Evolutionary conservation across 2,797 vertebrate genomes (phyloP).

Genomic region (Tympanoctomys barrerae): DNA sequence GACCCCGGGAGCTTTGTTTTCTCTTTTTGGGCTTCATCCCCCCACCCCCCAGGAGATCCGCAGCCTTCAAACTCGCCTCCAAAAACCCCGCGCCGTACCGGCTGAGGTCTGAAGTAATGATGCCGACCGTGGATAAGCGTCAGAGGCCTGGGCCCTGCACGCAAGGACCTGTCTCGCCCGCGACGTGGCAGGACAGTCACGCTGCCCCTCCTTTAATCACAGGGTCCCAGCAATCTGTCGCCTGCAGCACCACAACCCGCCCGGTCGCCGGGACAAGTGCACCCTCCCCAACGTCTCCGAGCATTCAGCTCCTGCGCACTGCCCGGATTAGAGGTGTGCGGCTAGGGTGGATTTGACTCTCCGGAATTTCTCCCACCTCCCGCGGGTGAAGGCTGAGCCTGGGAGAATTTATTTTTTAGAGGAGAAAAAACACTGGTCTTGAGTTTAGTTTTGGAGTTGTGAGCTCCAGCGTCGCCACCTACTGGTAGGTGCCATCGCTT

Average conservation of each 20-base stretch:
- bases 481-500: background rate
- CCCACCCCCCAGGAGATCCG: background rate
- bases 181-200: background rate
- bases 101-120: background rate
- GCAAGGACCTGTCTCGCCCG: rapidly evolving
- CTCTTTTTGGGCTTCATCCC: background rate
- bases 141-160: rapidly evolving
- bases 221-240: background rate
- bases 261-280: background rate
- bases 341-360: constrained; percentile 48
- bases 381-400: background rate
- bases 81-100: background rate
- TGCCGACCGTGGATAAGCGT: rapidly evolving
- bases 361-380: constrained; percentile 12
- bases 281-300: background rate
- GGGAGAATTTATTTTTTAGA: background rate
- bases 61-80: background rate
- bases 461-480: background rate
- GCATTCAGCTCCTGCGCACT: rapidly evolving
- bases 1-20: background rate
- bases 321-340: background rate
- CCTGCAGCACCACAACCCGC: background rate
- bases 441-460: background rate
- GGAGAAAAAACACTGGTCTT: background rate
- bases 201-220: background rate